Conservation (phyloP, 2,888 invertebrate species). For the Agrotis segetum region DNA sequence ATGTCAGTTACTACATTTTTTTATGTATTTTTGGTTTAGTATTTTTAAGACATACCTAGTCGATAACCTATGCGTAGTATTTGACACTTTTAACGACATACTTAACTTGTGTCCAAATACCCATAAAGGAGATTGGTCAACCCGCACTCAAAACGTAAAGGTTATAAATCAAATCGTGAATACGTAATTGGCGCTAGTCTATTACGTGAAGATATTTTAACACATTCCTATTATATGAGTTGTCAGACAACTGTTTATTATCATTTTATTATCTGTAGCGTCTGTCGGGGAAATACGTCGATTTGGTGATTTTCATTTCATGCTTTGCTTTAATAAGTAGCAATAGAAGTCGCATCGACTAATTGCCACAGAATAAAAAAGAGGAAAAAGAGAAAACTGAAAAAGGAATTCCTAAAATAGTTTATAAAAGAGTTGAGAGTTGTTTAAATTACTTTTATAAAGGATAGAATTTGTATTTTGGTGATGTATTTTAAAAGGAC, state of each 20-base stretch:
- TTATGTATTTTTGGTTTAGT: too few species aligned
- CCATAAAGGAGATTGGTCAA: not conserved
- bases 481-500: not conserved
- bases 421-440: too few species aligned
- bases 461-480: not conserved
- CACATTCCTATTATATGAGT: constrained; percentile 47
- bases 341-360: too few species aligned
- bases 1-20: too few species aligned
- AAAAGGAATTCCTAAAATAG: not conserved
- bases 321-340: not conserved
- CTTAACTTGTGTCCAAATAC: not conserved
- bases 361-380: too few species aligned
- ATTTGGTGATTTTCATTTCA: not conserved
- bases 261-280: not conserved
- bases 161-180: constrained; percentile 30
- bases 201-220: constrained; percentile 31
- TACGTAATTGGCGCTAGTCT: constrained; percentile 12
- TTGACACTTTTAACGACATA: not conserved
- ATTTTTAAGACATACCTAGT: too few species aligned
- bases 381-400: too few species aligned
- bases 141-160: constrained; percentile 7
- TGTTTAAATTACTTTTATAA: not conserved
- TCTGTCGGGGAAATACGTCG: constrained; percentile 21
- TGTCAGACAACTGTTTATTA: not conserved
- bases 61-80: not conserved